Base-by-base conservation (phyloP, 2,113 vertebrate genomes). In the mouse (Mus musculus) region DNA sequence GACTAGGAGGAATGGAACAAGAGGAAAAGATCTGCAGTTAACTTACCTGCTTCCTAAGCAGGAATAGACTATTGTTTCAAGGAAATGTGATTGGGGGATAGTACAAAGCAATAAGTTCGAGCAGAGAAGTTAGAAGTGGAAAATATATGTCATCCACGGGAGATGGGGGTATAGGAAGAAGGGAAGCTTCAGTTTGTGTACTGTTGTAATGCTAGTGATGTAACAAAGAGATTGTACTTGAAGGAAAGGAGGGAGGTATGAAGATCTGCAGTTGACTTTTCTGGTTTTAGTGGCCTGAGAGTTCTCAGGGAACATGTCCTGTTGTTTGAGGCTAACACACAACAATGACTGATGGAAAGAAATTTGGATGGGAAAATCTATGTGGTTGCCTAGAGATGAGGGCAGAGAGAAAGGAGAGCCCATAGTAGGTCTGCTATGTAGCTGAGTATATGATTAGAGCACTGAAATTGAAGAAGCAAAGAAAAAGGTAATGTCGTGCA, bases 101-200 rank as follows among this genome's bases (percentile, higher is more conserved):
- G 5, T 5, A 39, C 11, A 82, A 82, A 39, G 17, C 33, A 26
- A n/a, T 59, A 54, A 26, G 33, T 81, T 10, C 11, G 36, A 22
- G 6, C 5, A 7, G 20, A 59, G 78, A 81, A 81, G 52, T 81
- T 56, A 81, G 10, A 20, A 26, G 22, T 6, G 46, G 54, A 59
- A 59, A 6, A 81, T 59, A 24, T 14, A 36, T 59, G 20, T 26
- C 20, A 39, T 26, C 22, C 22, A 24, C 3, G 26, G 80, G 36
- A 61, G 6, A 26, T 16, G 5, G 12, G 36, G 20, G 1, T 5
- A 61, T 4, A 8, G 16, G 36, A 39, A 5, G 1, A 59, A n/a
- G 36, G 5, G 12, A 39, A 20, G 56, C n/a, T 22, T 61, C 54
- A 39, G 24, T 36, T 16, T 61, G 22, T 26, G 6, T 7, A 39